Evolutionary conservation across 2,797 vertebrate species (phyloP).

Genomic region (Pangasius larnaudii): DNA sequence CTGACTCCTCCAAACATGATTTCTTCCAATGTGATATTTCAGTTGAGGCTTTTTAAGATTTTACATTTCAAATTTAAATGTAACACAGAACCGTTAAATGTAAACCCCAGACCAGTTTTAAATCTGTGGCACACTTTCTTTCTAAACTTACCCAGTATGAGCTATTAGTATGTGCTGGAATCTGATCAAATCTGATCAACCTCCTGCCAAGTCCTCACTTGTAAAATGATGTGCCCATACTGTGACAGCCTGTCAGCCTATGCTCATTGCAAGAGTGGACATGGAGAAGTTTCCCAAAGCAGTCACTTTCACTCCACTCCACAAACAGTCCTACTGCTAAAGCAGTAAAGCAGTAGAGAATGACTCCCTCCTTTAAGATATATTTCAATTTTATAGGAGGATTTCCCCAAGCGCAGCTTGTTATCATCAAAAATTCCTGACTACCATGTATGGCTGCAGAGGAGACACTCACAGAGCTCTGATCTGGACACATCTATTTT

Average conservation of each 20-base stretch:
- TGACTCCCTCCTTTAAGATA: background rate
- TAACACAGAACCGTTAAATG: background rate
- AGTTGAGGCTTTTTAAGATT: background rate
- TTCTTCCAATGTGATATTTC: background rate
- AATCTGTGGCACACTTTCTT: background rate
- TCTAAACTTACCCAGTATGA: background rate
- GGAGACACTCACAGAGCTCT: background rate
- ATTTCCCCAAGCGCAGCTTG: background rate
- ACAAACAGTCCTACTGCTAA: background rate
- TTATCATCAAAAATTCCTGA: background rate
- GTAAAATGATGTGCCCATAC: background rate
- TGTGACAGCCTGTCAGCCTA: background rate
- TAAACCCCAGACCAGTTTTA: background rate
- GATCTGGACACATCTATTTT: slow-evolving; percentile 22
- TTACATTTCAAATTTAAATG: background rate
- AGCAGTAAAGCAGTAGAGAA: background rate
- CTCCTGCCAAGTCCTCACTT: background rate
- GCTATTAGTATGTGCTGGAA: background rate
- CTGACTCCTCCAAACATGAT: background rate
- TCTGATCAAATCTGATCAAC: background rate
- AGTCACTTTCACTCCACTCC: background rate
- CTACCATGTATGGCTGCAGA: background rate
- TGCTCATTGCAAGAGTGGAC: background rate
- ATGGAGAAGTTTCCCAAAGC: background rate
- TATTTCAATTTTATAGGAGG: background rate